These are phyloP conservation scores for Chironomus riparius DNA, from an alignment of 2,888 invertebrate genomes.

Conservation along the genomic window DNA sequence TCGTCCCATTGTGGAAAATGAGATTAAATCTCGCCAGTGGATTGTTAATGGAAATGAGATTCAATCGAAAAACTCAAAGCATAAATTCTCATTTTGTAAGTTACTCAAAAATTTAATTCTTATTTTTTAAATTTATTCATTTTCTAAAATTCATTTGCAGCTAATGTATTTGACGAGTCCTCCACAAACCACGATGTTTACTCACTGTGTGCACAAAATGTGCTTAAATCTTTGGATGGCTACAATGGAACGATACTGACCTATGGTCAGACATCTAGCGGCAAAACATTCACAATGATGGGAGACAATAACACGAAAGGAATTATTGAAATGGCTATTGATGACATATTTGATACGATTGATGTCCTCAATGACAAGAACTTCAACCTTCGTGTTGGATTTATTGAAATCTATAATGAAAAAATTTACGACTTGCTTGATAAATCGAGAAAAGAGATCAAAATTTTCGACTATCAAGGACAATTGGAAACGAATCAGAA, in stretches of 20 bases:
- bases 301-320: conserved; percentile 62
- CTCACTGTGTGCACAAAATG: conserved; percentile 57
- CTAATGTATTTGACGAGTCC: conserved; percentile 59
- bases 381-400: conserved; percentile 72
- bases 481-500: conserved; percentile 44
- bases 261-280: conserved; percentile 86
- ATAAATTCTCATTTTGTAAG: not conserved
- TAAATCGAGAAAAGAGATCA: conserved; percentile 33
- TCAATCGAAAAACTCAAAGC: not conserved
- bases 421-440: conserved; percentile 66
- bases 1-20: not conserved
- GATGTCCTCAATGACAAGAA: conserved; percentile 52
- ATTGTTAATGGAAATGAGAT: not conserved
- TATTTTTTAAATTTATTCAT: not conserved
- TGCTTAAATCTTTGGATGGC: conserved; percentile 60
- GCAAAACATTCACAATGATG: conserved; percentile 69
- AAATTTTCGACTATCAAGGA: conserved; percentile 37
- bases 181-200: conserved; percentile 56
- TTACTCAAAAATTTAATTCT: not conserved
- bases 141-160: conserved; percentile 39
- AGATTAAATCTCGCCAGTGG: not conserved
- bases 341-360: conserved; percentile 60
- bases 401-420: conserved; percentile 85
- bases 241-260: conserved; percentile 85
- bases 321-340: conserved; percentile 62